Evolutionary conservation across 2,113 vertebrate genomes (phyloP).

Genomic region (Heliornis fulica): DNA sequence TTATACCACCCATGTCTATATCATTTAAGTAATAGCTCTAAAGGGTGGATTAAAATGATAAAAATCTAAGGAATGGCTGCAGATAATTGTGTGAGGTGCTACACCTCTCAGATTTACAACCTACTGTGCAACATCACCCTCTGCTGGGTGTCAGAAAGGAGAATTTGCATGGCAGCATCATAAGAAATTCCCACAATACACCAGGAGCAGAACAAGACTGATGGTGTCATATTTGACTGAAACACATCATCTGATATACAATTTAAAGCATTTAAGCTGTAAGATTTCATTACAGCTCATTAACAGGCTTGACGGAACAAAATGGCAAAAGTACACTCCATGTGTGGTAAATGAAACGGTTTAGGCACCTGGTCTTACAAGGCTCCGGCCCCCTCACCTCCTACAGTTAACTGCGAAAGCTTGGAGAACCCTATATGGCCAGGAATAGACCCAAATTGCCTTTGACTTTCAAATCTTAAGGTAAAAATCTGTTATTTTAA

Average conservation of each 20-base stretch:
- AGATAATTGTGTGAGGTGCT: background rate
- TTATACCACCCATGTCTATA: conserved; percentile 56
- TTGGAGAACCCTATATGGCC: background rate
- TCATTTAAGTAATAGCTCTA: conserved; percentile 57
- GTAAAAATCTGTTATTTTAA: background rate
- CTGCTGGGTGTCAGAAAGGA: conserved; percentile 5
- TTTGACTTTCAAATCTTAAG: background rate
- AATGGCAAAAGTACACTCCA: background rate
- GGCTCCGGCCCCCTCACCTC: background rate
- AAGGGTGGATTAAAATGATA: conserved; percentile 56
- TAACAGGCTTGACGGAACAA: background rate
- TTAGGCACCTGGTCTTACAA: background rate
- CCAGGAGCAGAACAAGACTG: background rate
- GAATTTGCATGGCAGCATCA: background rate
- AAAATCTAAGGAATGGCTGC: conserved; percentile 25
- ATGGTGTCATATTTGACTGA: background rate
- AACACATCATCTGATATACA: background rate
- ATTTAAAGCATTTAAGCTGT: background rate
- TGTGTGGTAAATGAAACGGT: background rate
- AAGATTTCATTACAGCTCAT: background rate
- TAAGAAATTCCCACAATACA: background rate
- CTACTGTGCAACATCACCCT: conserved; percentile 65
- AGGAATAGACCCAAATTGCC: background rate
- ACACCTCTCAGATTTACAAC: conserved; percentile 22
- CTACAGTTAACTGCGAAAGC: background rate